Evolutionary conservation across 2,113 vertebrate genomes (phyloP).

Genomic region (Oxyruncus cristatus): DNA sequence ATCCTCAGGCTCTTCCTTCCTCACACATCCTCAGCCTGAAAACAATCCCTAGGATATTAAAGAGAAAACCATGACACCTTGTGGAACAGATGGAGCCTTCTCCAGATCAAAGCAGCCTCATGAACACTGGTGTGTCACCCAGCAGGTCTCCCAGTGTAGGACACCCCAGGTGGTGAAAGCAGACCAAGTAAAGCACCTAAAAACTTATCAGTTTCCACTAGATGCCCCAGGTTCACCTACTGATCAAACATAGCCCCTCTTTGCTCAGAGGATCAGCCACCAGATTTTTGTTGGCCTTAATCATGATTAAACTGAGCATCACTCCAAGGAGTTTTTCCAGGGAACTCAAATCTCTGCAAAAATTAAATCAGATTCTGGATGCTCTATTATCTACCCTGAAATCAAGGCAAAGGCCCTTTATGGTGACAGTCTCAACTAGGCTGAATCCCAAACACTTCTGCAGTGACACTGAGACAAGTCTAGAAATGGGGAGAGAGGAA

Average conservation of each 20-base stretch:
- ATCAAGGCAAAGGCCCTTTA: background rate
- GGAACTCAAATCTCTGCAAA: conserved; percentile 33
- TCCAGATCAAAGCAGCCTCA: background rate
- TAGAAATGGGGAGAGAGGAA: background rate
- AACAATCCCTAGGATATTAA: conserved; percentile 36
- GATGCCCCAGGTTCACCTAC: background rate
- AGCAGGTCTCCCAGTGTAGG: background rate
- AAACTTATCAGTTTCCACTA: background rate
- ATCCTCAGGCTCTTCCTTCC: conserved; percentile 27
- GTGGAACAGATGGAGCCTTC: conserved; percentile 20
- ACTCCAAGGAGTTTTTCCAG: background rate
- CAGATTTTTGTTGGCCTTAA: conserved; percentile 52
- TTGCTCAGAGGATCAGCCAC: conserved; percentile 17
- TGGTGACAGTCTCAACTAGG: background rate
- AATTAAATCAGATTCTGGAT: conserved; percentile 22
- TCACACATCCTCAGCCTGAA: conserved; percentile 10
- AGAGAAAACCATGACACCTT: conserved; percentile 57
- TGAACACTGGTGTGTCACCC: background rate
- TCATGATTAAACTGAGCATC: conserved; percentile 31
- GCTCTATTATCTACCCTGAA: background rate
- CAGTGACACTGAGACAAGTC: background rate
- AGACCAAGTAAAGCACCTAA: background rate
- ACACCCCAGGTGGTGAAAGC: background rate
- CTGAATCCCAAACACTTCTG: background rate
- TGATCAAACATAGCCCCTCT: background rate